Percentiles rank a stretch among this genome's conserved stretches.
These are phyloP conservation scores for Chrysogorgia sp. DNA, from an alignment of 92 coral and sea anemone genomes.

Conservation along the genomic window DNA sequence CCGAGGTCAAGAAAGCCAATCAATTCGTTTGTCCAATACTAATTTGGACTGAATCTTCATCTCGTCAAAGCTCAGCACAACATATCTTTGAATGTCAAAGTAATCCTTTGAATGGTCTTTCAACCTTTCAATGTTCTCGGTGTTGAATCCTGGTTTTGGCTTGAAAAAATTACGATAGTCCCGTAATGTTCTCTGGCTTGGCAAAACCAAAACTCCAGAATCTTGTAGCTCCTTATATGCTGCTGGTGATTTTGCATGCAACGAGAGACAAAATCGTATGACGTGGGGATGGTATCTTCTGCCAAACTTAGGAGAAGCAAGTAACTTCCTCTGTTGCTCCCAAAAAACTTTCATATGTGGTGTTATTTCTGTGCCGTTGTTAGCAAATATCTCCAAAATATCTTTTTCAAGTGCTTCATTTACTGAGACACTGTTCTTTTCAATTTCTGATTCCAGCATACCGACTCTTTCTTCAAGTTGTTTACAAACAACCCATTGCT, in stretches of 20 bases:
- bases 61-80: too few species aligned
- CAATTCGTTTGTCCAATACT: conserved; percentile 7
- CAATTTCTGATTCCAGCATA: conserved; percentile 1
- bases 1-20: too few species aligned
- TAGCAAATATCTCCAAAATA: conserved; percentile 3
- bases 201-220: background rate
- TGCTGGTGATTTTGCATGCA: too few species aligned
- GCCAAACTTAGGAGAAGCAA: background rate
- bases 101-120: background rate
- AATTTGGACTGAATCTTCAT: too few species aligned
- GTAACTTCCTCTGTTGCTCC: background rate
- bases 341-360: background rate
- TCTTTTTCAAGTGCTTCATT: conserved; percentile 16
- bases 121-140: background rate
- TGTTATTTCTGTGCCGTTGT: background rate
- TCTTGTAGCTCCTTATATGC: background rate
- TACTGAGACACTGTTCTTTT: conserved; percentile 1
- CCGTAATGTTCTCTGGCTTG: too few species aligned
- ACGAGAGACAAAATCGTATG: conserved; percentile 3
- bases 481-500: conserved; percentile 4
- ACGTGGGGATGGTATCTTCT: conserved; percentile 23
- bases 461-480: background rate
- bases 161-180: too few species aligned
- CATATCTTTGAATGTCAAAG: too few species aligned
- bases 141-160: too few species aligned